These are phyloP conservation scores for Salmo trutta DNA, from an alignment of 2,797 vertebrate genomes.

Conservation along the genomic window DNA sequence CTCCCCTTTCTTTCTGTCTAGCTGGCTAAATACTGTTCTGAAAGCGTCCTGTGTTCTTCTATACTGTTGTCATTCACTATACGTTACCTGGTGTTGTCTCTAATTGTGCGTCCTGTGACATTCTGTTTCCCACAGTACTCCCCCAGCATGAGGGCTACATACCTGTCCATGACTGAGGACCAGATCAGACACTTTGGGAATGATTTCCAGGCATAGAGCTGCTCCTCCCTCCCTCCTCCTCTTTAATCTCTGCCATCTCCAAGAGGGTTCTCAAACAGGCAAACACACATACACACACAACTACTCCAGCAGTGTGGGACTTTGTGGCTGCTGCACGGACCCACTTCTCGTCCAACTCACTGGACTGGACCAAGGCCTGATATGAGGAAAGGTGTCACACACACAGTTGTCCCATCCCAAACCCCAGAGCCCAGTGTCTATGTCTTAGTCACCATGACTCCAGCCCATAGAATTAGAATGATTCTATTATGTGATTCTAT, in stretches of 20 bases:
- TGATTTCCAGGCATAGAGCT: conserved; percentile 82
- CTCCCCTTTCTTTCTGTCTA: not conserved
- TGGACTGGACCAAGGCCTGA: not conserved
- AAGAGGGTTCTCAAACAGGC: conserved; percentile 16
- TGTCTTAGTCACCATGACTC: not conserved
- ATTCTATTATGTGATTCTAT: not conserved
- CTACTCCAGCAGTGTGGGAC: not conserved
- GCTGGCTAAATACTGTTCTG: not conserved
- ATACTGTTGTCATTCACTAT: not conserved
- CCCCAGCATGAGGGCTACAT: conserved; percentile 96
- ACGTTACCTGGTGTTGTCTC: not conserved
- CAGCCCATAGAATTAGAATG: not conserved
- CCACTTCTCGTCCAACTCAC: not conserved
- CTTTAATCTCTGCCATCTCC: not conserved
- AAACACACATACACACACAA: not conserved
- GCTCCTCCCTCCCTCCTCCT: not conserved
- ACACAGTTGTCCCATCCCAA: conserved; percentile 2
- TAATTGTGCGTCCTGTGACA: conserved; percentile 8
- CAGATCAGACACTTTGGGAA: conserved; percentile 80
- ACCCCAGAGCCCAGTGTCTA: conserved; percentile 28
- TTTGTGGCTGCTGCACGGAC: conserved; percentile 2
- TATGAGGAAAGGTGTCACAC: not conserved
- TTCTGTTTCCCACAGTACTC: conserved; percentile 83
- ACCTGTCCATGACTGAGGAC: conserved; percentile 91
- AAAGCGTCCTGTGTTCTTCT: not conserved